These are phyloP conservation scores for Gonocerus acuteangulatus DNA, from an alignment of 2,888 invertebrate species.

Conservation along the genomic window DNA sequence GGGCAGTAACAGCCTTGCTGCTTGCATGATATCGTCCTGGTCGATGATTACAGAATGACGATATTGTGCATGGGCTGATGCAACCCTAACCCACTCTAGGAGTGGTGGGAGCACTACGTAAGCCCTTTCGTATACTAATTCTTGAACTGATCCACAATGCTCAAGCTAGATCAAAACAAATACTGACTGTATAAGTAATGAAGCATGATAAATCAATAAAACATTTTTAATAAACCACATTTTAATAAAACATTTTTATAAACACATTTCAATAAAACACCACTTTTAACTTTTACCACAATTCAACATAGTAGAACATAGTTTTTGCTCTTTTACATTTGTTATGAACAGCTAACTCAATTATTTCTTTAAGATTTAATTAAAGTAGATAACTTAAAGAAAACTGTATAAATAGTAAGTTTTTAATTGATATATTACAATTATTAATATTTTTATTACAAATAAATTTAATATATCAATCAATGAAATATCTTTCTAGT, in stretches of 20 bases:
- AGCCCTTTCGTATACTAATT: conserved; percentile 76
- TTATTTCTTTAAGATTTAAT: no score
- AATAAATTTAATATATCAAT: no score
- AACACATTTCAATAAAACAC: no score
- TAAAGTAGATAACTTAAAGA: no score
- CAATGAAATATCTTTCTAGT: no score
- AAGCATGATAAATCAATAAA: background rate
- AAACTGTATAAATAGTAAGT: no score
- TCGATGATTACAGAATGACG: conserved; percentile 69
- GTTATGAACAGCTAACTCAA: no score
- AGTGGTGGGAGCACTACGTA: conserved; percentile 82
- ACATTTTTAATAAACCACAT: background rate
- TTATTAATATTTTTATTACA: no score
- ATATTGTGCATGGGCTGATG: conserved; percentile 73
- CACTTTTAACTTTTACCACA: background rate
- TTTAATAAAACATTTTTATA: background rate
- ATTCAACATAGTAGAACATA: no score
- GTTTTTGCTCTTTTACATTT: no score
- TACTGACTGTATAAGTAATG: no score
- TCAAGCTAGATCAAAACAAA: conserved; percentile 50
- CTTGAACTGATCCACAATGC: conserved; percentile 59
- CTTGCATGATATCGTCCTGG: conserved; percentile 80
- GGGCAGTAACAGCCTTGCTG: conserved; percentile 73
- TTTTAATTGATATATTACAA: no score
- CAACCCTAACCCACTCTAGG: conserved; percentile 83